Evolutionary conservation across 2,888 invertebrate genomes (phyloP).

Genomic region (Sinodicranocentrus sp.): DNA sequence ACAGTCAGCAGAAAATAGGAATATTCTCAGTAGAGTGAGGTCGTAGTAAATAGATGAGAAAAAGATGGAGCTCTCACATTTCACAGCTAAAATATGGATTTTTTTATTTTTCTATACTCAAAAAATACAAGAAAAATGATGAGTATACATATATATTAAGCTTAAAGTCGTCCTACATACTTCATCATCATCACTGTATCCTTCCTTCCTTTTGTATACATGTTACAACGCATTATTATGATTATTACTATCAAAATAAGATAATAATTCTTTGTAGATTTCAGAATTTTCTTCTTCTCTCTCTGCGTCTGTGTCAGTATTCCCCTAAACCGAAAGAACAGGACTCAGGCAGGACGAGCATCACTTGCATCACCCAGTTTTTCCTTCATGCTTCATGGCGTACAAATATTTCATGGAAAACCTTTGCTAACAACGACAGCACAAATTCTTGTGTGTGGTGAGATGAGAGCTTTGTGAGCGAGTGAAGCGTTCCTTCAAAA

Average conservation of each 20-base stretch:
- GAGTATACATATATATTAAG: constrained; percentile 32
- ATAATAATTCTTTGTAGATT: constrained; percentile 59
- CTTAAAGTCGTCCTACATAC: constrained; percentile 19
- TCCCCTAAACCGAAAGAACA: neutral
- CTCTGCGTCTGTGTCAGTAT: neutral
- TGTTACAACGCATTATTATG: constrained; percentile 31
- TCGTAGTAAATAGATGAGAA: constrained; percentile 20
- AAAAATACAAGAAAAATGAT: constrained; percentile 36
- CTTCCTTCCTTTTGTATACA: constrained; percentile 58
- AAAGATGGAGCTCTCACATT: constrained; percentile 14
- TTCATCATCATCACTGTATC: constrained; percentile 49
- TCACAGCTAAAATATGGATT: constrained; percentile 33
- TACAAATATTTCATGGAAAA: constrained; percentile 21
- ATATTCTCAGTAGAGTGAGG: constrained; percentile 53
- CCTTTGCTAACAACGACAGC: neutral
- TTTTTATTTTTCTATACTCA: constrained; percentile 13
- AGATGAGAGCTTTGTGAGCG: too few species aligned
- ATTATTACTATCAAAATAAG: constrained; percentile 55
- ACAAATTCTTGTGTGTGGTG: too few species aligned
- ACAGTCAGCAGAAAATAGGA: constrained; percentile 49
- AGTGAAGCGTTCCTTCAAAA: too few species aligned
- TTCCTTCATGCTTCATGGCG: neutral
- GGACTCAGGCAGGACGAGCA: neutral
- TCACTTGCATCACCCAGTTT: neutral
- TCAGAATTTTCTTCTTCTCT: constrained; percentile 17